A percentile compares a stretch with the other conserved stretches of the same genome.
These are phyloP conservation scores for Aphrocallistes beatrix DNA, from an alignment of 37 sponge, comb jelly and placozoan species.

Conservation along the genomic window DNA sequence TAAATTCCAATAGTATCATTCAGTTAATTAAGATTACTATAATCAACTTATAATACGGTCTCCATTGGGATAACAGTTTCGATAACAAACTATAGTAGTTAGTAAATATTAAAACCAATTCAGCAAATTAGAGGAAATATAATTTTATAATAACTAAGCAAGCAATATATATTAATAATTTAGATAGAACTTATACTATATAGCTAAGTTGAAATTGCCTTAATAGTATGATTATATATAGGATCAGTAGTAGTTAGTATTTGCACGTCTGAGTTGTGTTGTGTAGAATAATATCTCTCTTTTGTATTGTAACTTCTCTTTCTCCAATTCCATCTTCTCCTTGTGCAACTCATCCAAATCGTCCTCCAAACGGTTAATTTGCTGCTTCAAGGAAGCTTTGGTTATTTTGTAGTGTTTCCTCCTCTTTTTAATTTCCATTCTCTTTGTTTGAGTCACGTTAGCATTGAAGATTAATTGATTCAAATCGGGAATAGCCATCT, in stretches of 20 bases:
- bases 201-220: no score
- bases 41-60: no score
- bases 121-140: no score
- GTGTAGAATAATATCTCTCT: slow-evolving; percentile 12
- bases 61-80: no score
- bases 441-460: background rate
- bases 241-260: background rate
- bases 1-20: no score
- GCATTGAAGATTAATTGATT: background rate
- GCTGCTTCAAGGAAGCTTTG: slow-evolving; percentile 11
- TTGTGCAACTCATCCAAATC: background rate
- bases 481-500: slow-evolving; percentile 4
- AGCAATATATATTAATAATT: no score
- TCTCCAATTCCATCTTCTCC: background rate
- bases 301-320: background rate
- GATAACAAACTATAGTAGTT: no score
- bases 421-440: background rate
- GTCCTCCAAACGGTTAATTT: background rate
- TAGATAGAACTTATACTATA: no score
- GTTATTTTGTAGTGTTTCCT: slow-evolving; percentile 6
- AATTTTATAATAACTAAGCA: no score
- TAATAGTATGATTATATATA: no score
- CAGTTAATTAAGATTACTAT: no score
- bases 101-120: no score
- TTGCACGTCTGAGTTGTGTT: background rate